Evolutionary conservation across 2,113 vertebrate species (phyloP), one percentile per base, ranked within the genome.

Genomic region (Dendropsophus ebraccatus): DNA sequence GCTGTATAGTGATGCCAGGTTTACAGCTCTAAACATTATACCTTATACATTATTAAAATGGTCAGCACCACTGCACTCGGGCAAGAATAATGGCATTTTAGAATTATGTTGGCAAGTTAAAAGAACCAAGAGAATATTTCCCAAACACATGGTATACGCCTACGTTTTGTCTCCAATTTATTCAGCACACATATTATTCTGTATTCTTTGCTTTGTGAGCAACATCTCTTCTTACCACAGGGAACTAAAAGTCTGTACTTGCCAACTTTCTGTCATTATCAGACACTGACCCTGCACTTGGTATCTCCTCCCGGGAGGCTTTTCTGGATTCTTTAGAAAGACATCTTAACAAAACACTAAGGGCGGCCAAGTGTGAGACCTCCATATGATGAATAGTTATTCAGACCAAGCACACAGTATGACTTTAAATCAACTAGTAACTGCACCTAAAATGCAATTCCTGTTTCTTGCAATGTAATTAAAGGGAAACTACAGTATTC

Each of bases 231-330:
- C 58, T 80, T 79, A 74, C 75, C 83, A 77, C 23, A 56, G 62
- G 30, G 76, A 80, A 19, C 47, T 70, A 62, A 45, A 86, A 80
- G 16, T 49, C 62, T 19, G 62, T 65, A 76, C 74, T 78, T 78
- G 83, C 74, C 74, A 85, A 85, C 45, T 85, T 79, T 85, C 83
- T 78, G 74, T 85, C 73, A 85, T 85, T 85, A 85, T 85, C 60
- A 85, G 74, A 54, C 83, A 78, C 74, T 85, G 83, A 85, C 83
- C 83, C 83, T 85, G 83, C 28, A 50, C 45, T 78, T 23, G 28
- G 83, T 72, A 54, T 77, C 74, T 76, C 58, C 41, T 62, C 74
- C 74, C 58, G 47, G 83, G 83, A 78, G 83, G 52, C 45, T 67
- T 69, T 37, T 9, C 62, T 67, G 74, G 74, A 78, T 52, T 85